Percentiles rank a stretch among this genome's conserved stretches.
Conservation (phyloP, 1,140 invertebrate species). For the Monomorium pharaonis region DNA sequence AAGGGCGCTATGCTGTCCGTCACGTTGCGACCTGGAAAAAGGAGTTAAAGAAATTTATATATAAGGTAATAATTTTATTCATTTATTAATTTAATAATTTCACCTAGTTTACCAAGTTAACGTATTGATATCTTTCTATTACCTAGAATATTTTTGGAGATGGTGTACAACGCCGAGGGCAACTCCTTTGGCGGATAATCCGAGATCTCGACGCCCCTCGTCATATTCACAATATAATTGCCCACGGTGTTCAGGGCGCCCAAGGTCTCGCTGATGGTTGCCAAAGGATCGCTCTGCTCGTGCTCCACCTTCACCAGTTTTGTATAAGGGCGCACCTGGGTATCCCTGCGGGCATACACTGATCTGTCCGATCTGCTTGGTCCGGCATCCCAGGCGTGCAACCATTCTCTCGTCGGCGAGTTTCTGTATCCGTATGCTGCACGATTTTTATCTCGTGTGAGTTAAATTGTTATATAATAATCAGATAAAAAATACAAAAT, state of each 20-base stretch:
- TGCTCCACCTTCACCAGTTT: constrained; percentile 73
- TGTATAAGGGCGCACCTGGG: constrained; percentile 74
- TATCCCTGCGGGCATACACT: constrained; percentile 74
- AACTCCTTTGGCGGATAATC: constrained; percentile 85
- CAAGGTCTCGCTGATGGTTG: constrained; percentile 86
- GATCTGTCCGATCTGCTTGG: constrained; percentile 66
- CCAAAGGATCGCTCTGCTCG: constrained; percentile 78
- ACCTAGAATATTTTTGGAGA: constrained; percentile 92
- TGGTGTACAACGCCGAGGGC: constrained; percentile 91
- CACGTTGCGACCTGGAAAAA: constrained; percentile 86
- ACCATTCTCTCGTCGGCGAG: constrained; percentile 73
- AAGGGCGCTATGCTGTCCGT: constrained; percentile 91
- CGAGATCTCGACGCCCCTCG: constrained; percentile 84
- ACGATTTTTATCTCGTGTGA: constrained; percentile 7
- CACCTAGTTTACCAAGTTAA: background rate
- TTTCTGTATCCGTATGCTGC: constrained; percentile 58
- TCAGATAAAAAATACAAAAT: background rate
- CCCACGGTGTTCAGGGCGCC: constrained; percentile 94
- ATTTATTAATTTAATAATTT: background rate
- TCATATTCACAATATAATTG: constrained; percentile 93
- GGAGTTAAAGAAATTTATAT: background rate
- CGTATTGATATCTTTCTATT: constrained; percentile 36
- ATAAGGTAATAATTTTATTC: background rate
- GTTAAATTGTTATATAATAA: background rate
- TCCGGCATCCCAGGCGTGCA: constrained; percentile 75